A percentile compares a stretch with the other conserved stretches of the same genome.
phyloP scores from a whole-genome alignment of 1,140 invertebrate species.

The Drosophila ohnishii region DNA sequence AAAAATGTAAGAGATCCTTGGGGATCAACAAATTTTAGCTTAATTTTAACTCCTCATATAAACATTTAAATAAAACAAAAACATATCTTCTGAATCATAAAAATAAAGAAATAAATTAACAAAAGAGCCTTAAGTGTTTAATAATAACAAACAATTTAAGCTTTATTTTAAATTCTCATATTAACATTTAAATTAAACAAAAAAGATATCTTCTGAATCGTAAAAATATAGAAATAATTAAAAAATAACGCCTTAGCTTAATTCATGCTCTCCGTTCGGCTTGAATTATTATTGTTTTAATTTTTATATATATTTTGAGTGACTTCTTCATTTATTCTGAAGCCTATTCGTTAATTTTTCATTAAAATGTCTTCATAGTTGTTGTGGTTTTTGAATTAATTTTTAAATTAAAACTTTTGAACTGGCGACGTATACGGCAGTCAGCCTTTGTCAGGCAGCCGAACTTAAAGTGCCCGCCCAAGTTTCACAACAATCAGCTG shows the following conservation, averaged over 20 bases:
- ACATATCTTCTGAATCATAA: background rate
- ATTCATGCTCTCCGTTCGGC: background rate
- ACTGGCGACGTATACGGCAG: background rate
- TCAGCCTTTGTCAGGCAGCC: background rate
- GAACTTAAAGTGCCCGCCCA: constrained; percentile 4
- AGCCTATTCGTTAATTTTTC: background rate
- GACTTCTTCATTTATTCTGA: background rate
- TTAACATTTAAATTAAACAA: too few species aligned
- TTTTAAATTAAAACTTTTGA: too few species aligned
- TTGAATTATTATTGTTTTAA: background rate
- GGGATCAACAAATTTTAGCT: background rate
- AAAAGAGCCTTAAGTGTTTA: background rate
- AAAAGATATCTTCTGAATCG: too few species aligned
- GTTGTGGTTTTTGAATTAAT: too few species aligned
- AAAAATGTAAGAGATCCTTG: background rate
- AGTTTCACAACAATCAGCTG: background rate
- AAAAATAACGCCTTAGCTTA: too few species aligned
- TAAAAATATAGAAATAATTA: too few species aligned
- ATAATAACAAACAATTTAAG: too few species aligned
- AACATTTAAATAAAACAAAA: too few species aligned
- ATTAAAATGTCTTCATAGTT: background rate
- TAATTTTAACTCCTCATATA: background rate
- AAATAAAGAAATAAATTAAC: background rate
- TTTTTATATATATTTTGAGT: background rate
- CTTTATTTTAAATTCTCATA: too few species aligned